These are phyloP conservation scores for Paramormyrops kingsleyae DNA, from an alignment of 2,113 vertebrate genomes.

Conservation along the genomic window DNA sequence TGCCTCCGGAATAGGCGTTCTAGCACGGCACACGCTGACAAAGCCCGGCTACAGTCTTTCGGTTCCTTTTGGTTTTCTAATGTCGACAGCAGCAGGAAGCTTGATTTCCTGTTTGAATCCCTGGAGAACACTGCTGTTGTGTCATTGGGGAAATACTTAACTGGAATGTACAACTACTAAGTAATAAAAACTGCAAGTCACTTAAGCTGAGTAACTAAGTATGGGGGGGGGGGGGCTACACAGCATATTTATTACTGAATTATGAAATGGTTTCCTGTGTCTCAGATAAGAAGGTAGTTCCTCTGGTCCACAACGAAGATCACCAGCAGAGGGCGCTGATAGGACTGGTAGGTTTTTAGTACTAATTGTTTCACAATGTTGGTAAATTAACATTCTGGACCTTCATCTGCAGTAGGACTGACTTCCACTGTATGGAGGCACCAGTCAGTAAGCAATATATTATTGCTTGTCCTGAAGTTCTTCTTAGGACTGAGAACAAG, in stretches of 20 bases:
- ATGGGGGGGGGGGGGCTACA: background rate
- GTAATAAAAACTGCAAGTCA: background rate
- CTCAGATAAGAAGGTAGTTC: conserved; percentile 72
- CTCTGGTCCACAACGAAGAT: conserved; percentile 89
- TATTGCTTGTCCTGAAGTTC: background rate
- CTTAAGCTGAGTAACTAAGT: background rate
- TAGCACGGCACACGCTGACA: background rate
- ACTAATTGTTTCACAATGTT: background rate
- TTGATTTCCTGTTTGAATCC: background rate
- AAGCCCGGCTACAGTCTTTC: background rate
- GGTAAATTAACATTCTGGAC: background rate
- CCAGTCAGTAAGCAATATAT: background rate
- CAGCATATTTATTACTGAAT: background rate
- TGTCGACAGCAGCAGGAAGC: background rate
- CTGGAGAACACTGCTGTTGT: background rate
- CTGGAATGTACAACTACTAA: background rate
- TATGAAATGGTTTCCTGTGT: background rate
- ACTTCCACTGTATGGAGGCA: background rate
- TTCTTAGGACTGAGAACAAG: background rate
- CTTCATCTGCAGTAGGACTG: background rate
- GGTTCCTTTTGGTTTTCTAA: background rate
- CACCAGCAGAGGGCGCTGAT: conserved; percentile 73
- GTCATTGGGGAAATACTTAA: background rate
- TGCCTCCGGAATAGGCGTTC: background rate
- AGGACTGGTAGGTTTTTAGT: conserved; percentile 72